Conservation (phyloP, 1,140 invertebrate genomes). For the Leptinotarsa undecemlineata region DNA sequence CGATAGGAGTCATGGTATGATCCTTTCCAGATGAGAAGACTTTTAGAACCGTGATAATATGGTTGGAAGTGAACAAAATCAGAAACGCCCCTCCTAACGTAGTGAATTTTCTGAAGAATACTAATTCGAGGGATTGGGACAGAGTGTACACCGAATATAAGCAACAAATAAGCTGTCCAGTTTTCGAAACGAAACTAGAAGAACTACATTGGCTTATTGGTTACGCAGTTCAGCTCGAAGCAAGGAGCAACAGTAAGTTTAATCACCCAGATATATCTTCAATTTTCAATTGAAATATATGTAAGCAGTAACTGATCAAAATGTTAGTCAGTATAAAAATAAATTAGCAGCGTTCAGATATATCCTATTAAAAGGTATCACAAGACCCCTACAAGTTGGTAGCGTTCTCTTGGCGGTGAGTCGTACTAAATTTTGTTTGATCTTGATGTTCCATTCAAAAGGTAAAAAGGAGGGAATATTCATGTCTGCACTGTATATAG, state of each 20-base stretch:
- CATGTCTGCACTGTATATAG: too few species aligned
- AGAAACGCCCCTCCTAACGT: slow-evolving; percentile 86
- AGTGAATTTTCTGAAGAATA: slow-evolving; percentile 69
- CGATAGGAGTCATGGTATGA: too few species aligned
- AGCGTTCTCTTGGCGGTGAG: too few species aligned
- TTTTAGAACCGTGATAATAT: slow-evolving; percentile 79
- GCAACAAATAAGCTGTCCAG: slow-evolving; percentile 70
- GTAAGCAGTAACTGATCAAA: too few species aligned
- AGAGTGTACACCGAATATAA: slow-evolving; percentile 77
- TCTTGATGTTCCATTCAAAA: too few species aligned
- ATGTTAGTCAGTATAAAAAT: too few species aligned
- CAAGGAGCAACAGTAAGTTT: slow-evolving; percentile 75
- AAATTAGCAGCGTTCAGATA: too few species aligned
- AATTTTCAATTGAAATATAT: not conserved
- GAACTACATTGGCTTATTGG: slow-evolving; percentile 86
- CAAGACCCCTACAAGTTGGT: too few species aligned
- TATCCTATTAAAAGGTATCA: too few species aligned
- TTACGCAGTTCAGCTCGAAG: slow-evolving; percentile 81
- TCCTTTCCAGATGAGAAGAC: slow-evolving; percentile 72
- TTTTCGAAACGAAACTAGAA: slow-evolving; percentile 60
- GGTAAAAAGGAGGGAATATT: too few species aligned
- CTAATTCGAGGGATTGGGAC: slow-evolving; percentile 69
- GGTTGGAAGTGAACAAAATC: slow-evolving; percentile 95
- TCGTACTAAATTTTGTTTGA: too few species aligned
- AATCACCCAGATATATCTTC: not conserved